Base-by-base conservation (phyloP, 2,888 invertebrate species). In the Melieria picta region DNA sequence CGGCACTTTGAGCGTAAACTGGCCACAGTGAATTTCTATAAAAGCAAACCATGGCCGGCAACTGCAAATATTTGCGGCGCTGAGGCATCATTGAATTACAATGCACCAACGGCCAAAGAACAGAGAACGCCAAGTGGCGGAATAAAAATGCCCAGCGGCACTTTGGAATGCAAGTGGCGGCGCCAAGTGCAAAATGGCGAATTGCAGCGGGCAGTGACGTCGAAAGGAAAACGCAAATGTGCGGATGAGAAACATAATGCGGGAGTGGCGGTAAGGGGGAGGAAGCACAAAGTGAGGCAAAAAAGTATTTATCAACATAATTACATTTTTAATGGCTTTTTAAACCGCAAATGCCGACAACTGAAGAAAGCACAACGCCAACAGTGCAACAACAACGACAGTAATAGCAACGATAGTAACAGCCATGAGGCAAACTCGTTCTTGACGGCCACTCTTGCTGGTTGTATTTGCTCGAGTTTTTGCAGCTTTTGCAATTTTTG, bases 261-360 rank as follows among this genome's bases (percentile, higher is more conserved):
- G n/a, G 45, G 16, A 56, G 64, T 10, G 48, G 46, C 16, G 16
- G 57, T 7, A 7, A 16, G 48, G 10, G n/a, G n/a, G n/a, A 62
- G 47, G 5, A 11, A 13, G 58, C 48, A 48, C 55, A 46, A 67
- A 65, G 62, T 58, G 47, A 43, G 58, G 42, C 47, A 69, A 71
- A 62, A 77, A 80, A 78, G 79, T 82, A 82, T 83, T 82, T 83
- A 81, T 82, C 82, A 83, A 82, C 80, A 83, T 83, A 83, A 83
- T 83, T 83, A 82, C 82, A 82, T 82, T 83, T 83, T 83, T 83
- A 83, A 83, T 83, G 83, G 83, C 82, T 80, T 82, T 81, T 83
- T 79, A 83, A 83, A 78, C 83, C 81, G 79, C 82, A 82, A 83
- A 82, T 79, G 57, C 64, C 48, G 60, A 47, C 58, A 47, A 64